Evolutionary conservation across 2,888 invertebrate species (phyloP).

Genomic region (Gymnocheta viridis): DNA sequence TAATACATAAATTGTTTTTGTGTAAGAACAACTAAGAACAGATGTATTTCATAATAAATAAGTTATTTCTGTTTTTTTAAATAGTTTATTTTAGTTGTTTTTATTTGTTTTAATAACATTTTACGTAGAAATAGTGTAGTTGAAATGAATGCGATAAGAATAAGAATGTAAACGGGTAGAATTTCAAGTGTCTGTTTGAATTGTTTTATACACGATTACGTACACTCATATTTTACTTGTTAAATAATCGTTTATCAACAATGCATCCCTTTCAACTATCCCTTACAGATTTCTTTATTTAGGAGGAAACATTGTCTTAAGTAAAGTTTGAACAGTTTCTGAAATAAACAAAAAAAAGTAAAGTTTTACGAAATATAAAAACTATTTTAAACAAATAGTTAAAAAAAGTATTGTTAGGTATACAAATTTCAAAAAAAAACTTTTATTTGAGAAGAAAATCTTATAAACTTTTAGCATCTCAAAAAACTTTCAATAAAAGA

Average conservation of each 20-base stretch:
- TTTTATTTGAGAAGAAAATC: no score
- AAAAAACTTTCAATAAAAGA: no score
- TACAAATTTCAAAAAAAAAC: no score
- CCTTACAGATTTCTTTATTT: neutral
- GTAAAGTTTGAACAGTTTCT: no score
- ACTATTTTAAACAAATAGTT: no score
- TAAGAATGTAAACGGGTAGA: neutral
- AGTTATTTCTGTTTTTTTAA: neutral
- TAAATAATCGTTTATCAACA: neutral
- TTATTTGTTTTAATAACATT: neutral
- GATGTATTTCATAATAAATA: neutral
- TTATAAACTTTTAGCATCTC: no score
- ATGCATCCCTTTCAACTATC: neutral
- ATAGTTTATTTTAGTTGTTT: neutral
- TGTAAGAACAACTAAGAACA: slow-evolving; percentile 2
- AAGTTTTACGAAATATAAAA: no score
- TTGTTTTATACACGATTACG: neutral
- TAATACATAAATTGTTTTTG: neutral
- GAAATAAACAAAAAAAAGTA: no score
- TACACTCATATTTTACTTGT: neutral
- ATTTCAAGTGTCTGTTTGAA: neutral
- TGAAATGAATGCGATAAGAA: neutral
- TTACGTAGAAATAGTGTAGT: neutral
- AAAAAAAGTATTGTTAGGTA: no score
- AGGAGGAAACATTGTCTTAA: no score